A percentile compares a stretch with the other conserved stretches of the same genome.
These are phyloP conservation scores for Oenanthe melanoleuca DNA, from an alignment of 2,113 vertebrate species.

Conservation along the genomic window DNA sequence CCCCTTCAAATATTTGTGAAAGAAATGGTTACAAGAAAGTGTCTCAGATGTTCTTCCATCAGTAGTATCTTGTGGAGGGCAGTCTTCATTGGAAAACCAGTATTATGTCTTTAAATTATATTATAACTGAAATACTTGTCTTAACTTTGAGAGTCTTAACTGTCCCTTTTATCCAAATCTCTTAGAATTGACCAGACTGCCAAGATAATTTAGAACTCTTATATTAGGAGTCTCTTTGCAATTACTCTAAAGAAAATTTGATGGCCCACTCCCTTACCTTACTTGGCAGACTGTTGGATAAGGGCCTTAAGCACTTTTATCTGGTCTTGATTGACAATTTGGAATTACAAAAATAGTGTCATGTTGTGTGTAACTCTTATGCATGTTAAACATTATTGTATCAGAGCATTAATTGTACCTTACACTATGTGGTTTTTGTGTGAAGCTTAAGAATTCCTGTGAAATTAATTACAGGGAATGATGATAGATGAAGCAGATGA, in stretches of 20 bases:
- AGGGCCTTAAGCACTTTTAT: not conserved
- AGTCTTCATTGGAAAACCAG: not conserved
- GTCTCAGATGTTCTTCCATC: not conserved
- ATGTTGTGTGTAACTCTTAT: not conserved
- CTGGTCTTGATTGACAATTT: not conserved
- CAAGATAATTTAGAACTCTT: not conserved
- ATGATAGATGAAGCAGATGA: conserved; percentile 89
- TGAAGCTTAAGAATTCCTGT: not conserved
- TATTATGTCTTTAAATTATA: not conserved
- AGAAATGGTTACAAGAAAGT: not conserved
- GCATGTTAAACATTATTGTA: fast-evolving
- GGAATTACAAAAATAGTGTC: not conserved
- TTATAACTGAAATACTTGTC: not conserved
- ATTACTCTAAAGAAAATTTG: not conserved
- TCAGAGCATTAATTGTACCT: not conserved
- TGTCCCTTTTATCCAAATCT: not conserved
- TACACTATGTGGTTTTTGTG: not conserved
- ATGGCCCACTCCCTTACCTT: not conserved
- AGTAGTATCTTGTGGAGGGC: not conserved
- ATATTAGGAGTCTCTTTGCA: not conserved
- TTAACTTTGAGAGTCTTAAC: not conserved
- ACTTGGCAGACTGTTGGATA: not conserved
- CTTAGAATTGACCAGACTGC: not conserved
- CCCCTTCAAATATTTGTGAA: not conserved
- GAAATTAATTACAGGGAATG: conserved; percentile 76